Percentiles rank a stretch among this genome's conserved stretches.
Evolutionary conservation across 2,888 invertebrate species (phyloP).

Genomic region (Strigamia maritima): DNA sequence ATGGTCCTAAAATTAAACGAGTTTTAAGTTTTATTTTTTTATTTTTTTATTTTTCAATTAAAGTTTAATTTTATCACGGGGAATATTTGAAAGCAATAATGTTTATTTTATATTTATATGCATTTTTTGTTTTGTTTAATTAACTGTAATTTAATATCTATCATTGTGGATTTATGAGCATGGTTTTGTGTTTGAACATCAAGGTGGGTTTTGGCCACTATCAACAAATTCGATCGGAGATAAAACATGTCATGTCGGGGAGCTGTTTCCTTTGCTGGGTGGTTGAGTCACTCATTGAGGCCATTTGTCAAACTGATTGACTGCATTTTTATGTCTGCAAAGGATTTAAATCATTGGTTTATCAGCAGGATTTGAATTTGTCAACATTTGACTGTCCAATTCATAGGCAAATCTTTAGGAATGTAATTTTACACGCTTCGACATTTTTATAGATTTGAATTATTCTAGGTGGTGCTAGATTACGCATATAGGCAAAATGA

Average conservation of each 20-base stretch:
- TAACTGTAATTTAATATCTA: slow-evolving; percentile 15
- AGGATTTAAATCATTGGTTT: slow-evolving; percentile 20
- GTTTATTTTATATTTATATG: neutral
- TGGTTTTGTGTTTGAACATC: neutral
- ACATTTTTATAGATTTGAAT: too few relatives aligned
- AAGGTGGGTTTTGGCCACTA: neutral
- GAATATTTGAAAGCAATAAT: neutral
- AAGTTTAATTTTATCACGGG: neutral
- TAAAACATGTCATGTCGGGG: slow-evolving; percentile 26
- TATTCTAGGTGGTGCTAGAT: too few relatives aligned
- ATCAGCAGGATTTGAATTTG: slow-evolving; percentile 27
- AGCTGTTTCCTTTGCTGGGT: slow-evolving; percentile 24
- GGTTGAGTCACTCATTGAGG: slow-evolving; percentile 31
- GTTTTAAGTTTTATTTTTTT: slow-evolving; percentile 5
- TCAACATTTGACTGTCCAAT: neutral
- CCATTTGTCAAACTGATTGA: slow-evolving; percentile 34
- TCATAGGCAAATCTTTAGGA: neutral
- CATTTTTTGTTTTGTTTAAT: neutral
- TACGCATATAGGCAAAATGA: neutral
- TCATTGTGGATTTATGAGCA: slow-evolving; percentile 19
- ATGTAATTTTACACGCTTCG: too few relatives aligned
- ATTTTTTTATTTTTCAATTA: neutral
- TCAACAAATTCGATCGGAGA: slow-evolving; percentile 16
- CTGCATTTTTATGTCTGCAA: slow-evolving; percentile 34
- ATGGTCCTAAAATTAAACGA: neutral